Evolutionary conservation across 2,888 invertebrate species (phyloP).

Genomic region (Adela reaumurella): DNA sequence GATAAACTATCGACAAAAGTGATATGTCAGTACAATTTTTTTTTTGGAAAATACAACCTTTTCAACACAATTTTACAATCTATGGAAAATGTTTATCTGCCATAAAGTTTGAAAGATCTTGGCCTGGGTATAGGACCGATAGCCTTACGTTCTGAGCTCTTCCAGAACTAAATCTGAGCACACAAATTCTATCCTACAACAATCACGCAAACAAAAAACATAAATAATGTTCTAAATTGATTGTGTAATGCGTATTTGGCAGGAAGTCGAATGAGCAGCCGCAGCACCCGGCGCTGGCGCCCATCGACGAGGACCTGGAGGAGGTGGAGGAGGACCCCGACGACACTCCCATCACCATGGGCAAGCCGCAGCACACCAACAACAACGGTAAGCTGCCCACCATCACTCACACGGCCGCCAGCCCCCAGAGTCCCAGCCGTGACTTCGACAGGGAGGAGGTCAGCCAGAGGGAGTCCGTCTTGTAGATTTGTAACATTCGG

Average conservation of each 20-base stretch:
- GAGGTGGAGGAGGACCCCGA: constrained; percentile 72
- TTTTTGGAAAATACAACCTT: no score
- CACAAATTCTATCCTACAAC: no score
- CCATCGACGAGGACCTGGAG: constrained; percentile 74
- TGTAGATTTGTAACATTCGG: constrained; percentile 37
- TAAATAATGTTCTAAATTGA: no score
- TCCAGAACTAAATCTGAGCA: no score
- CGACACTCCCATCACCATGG: constrained; percentile 68
- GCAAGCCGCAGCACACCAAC: constrained; percentile 19
- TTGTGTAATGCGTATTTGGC: constrained; percentile 5
- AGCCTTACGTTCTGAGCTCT: no score
- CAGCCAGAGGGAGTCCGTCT: constrained; percentile 71
- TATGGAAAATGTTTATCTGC: no score
- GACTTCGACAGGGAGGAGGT: constrained; percentile 13
- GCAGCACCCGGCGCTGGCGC: constrained; percentile 67
- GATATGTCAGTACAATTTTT: no score
- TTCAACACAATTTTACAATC: no score
- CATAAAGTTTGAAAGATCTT: no score
- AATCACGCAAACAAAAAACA: no score
- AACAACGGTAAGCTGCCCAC: constrained; percentile 55
- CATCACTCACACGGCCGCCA: constrained; percentile 75
- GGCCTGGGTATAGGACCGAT: no score
- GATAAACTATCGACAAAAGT: no score
- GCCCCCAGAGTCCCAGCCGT: constrained; percentile 47
- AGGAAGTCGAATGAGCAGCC: constrained; percentile 58